These are phyloP conservation scores for Vombatus ursinus DNA, from an alignment of 2,113 vertebrate genomes.

Conservation along the genomic window DNA sequence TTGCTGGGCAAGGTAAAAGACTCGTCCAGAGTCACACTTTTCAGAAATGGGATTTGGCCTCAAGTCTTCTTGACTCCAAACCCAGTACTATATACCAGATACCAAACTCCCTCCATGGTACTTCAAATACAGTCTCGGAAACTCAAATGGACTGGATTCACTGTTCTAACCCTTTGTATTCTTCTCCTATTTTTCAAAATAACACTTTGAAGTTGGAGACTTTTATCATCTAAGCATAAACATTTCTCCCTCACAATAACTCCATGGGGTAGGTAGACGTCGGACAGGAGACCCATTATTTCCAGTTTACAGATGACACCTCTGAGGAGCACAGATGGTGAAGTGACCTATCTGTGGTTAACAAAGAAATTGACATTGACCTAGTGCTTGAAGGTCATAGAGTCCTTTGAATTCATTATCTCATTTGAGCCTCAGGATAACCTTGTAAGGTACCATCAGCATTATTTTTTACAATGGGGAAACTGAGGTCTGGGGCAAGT, in stretches of 20 bases:
- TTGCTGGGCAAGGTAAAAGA: background rate
- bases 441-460: background rate
- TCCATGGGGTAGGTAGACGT: background rate
- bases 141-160: background rate
- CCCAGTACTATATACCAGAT: background rate
- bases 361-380: background rate
- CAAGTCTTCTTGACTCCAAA: background rate
- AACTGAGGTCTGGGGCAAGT: background rate
- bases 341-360: background rate
- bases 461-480: background rate
- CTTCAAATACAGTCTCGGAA: background rate
- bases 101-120: background rate
- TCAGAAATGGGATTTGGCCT: background rate
- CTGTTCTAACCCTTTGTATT: background rate
- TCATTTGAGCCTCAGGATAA: background rate
- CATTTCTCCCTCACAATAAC: too few relatives aligned
- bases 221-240: background rate
- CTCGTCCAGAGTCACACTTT: background rate
- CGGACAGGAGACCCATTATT: background rate
- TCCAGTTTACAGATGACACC: background rate
- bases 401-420: background rate
- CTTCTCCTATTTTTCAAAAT: background rate
- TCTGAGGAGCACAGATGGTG: background rate
- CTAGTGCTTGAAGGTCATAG: background rate
- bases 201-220: background rate